phyloP scores from a whole-genome alignment of 2,113 vertebrate species.

The Chamaetylas fuelleborni region DNA sequence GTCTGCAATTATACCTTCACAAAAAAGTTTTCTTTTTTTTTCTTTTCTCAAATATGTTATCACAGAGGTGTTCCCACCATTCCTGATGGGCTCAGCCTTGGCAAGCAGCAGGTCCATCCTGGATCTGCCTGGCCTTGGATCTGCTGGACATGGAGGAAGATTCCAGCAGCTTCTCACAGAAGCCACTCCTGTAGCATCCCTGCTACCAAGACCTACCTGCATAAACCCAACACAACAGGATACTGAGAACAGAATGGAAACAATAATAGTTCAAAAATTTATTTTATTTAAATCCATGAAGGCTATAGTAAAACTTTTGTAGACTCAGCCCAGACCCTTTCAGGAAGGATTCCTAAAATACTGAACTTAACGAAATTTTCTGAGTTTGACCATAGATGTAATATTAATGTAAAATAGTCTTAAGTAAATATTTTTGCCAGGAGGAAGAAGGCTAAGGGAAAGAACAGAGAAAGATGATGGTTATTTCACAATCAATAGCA shows the following conservation, averaged over 20 bases:
- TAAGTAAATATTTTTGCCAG: neutral
- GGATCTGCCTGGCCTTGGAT: neutral
- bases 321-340: neutral
- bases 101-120: neutral
- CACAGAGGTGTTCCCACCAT: neutral
- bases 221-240: neutral
- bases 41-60: fast-evolving
- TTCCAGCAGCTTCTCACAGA: neutral
- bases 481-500: neutral
- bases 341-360: neutral
- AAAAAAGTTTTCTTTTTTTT: neutral
- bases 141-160: neutral
- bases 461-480: neutral
- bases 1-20: neutral
- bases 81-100: neutral
- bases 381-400: neutral
- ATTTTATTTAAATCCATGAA: neutral
- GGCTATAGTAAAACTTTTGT: neutral
- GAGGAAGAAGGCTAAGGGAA: neutral
- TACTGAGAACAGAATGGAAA: neutral
- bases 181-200: neutral
- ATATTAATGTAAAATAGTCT: neutral
- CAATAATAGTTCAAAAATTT: neutral
- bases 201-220: neutral
- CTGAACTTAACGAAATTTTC: neutral